Evolutionary conservation across 2,888 invertebrate species (phyloP), one percentile per base, ranked within the genome.

Genomic region (Leucoma salicis): DNA sequence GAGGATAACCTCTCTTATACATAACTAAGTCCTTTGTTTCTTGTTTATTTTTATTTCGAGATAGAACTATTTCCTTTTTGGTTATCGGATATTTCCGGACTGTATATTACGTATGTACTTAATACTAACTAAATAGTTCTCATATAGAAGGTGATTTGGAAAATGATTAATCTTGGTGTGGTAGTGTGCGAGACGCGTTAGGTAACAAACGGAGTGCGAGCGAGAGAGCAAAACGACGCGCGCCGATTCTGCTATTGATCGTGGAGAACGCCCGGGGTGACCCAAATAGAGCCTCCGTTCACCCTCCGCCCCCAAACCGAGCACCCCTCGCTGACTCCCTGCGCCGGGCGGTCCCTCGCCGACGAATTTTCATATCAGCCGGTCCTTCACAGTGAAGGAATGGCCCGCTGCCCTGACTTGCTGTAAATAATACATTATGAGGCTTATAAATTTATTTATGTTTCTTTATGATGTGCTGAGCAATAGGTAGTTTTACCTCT

Each of bases 221-320:
- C 56, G 78, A 74, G 85, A 79, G 49, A 60, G 76, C 21, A 47
- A 66, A 66, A 52, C 82, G 78, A 86, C 88, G 89, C 89, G 88
- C 88, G 87, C 86, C 80, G 84, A 51, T 72, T 68, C 71, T 58
- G 59, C 73, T 89, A 89, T 89, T 81, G 89, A 89, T 89, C 87
- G 88, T 50, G 80, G 80, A 74, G 81, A 78, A 84, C 87, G 89
- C 89, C 89, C 89, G 79, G 89, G 89, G 86, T 89, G 89, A 89
- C 89, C 89, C 89, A 89, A 87, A 89, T 89, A 88, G 84, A 87
- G 83, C 84, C 88, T 87, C 77, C 79, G 75, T 70, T 68, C 70
- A 66, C 78, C 80, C 77, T 61, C 77, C 74, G 60, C 66, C 74
- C 75, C 61, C 72, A 63, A 69, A 70, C 76, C 76, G 56, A 63